These are phyloP conservation scores for Labrus mixtus DNA, from an alignment of 2,113 vertebrate species.

Conservation along the genomic window DNA sequence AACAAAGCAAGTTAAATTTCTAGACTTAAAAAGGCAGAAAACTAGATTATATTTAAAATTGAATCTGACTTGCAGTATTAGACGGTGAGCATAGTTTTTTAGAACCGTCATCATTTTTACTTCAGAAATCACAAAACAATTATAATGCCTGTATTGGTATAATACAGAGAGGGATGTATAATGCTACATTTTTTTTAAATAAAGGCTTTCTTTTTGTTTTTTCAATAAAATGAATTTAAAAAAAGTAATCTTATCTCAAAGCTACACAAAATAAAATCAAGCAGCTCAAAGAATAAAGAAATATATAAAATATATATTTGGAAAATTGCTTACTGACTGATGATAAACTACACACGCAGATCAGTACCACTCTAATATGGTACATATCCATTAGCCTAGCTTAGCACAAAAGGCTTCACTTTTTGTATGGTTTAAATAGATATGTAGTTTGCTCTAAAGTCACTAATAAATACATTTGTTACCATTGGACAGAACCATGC, in stretches of 20 bases:
- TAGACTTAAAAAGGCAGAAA: neutral
- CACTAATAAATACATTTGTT: neutral
- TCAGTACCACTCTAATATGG: neutral
- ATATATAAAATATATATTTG: neutral
- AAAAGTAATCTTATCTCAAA: neutral
- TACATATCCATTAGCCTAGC: neutral
- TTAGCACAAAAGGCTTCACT: neutral
- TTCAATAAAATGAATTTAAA: neutral
- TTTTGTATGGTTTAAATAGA: neutral
- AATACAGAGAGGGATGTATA: constrained; percentile 20
- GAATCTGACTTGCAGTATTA: neutral
- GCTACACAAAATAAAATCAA: neutral
- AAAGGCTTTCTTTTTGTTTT: neutral
- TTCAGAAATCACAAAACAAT: constrained; percentile 3
- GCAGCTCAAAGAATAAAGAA: neutral
- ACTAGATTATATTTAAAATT: neutral
- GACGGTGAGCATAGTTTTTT: neutral
- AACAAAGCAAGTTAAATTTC: constrained; percentile 22
- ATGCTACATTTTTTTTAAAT: constrained; percentile 37
- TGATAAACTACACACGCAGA: neutral
- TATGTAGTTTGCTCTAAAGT: neutral
- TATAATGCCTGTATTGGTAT: constrained; percentile 12
- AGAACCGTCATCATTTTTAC: neutral
- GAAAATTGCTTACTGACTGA: neutral
- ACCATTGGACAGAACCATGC: neutral